Evolutionary conservation across 1,140 invertebrate species (phyloP), one percentile per base, ranked within the genome.

Genomic region (Daktulosphaira vitifoliae): DNA sequence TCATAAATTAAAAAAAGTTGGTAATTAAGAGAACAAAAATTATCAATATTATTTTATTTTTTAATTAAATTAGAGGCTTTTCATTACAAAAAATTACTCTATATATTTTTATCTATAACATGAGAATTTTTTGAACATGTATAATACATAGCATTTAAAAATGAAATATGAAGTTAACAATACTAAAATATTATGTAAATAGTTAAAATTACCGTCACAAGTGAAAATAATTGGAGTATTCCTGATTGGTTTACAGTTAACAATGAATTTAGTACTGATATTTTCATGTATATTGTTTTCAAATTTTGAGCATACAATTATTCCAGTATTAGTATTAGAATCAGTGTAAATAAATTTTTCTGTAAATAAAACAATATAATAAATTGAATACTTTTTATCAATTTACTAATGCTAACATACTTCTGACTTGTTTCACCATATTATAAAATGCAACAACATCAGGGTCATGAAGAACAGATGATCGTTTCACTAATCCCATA

Each of bases 221-320:
- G 89, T 92, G 73, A 95, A 93, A 13, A 82, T 83, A 69, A 92
- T 83, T 0, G 87, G 85, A 66, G 82, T 78, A 26, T 79, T 77
- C 39, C 80, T 77, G 2, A 76, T 73, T 67, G 74, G 66, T 54
- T 76, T 73, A 15, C 75, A 76, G 76, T 89, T 81, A 62, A 94
- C 87, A 70, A 88, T 80, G 59, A 95, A 77, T 78, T 93, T 92
- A 65, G 93, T 86, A 73, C 89, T 92, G 11, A 87, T 87, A 67
- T 84, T 86, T 68, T 85, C 80, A 44, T 82, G 80, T 73, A 87
- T 88, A 66, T 81, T 79, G 73, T 82, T 88, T 69, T 89, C 85
- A 66, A 91, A 84, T 71, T 87, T 84, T 2, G 88, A 84, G 70
- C 89, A 90, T 51, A 90, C 81, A 48, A 93, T 82, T 68, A 91